Conservation (phyloP, 2,888 invertebrate genomes). For the Rhingia campestris region DNA sequence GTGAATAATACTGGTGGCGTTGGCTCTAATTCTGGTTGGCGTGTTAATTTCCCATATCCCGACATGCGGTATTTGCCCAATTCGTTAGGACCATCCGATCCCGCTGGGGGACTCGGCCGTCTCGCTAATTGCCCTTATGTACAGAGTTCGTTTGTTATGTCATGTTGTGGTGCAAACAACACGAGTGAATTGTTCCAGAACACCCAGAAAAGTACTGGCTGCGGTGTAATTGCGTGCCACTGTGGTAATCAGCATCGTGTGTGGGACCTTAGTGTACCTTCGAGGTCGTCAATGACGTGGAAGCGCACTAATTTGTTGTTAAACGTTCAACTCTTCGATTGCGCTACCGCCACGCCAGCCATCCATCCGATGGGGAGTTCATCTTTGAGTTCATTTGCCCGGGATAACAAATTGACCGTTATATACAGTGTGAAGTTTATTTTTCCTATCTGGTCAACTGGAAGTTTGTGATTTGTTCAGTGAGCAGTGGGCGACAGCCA, state of each 20-base stretch:
- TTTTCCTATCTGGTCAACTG: conserved; percentile 22
- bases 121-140: conserved; percentile 56
- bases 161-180: conserved; percentile 33
- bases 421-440: conserved; percentile 32
- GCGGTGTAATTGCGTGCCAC: conserved; percentile 10
- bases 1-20: conserved; percentile 28
- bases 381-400: conserved; percentile 44
- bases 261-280: conserved; percentile 43
- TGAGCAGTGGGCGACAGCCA: conserved; percentile 1
- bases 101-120: conserved; percentile 19
- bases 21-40: conserved; percentile 56
- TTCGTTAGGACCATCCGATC: conserved; percentile 50
- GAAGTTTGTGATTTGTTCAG: background rate
- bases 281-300: conserved; percentile 19
- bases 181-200: conserved; percentile 60
- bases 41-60: conserved; percentile 70
- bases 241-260: conserved; percentile 59
- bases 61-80: conserved; percentile 53
- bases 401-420: conserved; percentile 53
- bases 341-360: background rate
- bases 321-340: conserved; percentile 10
- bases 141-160: conserved; percentile 49
- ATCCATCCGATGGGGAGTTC: conserved; percentile 7
- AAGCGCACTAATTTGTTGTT: conserved; percentile 46
- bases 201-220: conserved; percentile 39